Base-by-base conservation (phyloP, 1,140 invertebrate genomes). In the Coelopa frigida region DNA sequence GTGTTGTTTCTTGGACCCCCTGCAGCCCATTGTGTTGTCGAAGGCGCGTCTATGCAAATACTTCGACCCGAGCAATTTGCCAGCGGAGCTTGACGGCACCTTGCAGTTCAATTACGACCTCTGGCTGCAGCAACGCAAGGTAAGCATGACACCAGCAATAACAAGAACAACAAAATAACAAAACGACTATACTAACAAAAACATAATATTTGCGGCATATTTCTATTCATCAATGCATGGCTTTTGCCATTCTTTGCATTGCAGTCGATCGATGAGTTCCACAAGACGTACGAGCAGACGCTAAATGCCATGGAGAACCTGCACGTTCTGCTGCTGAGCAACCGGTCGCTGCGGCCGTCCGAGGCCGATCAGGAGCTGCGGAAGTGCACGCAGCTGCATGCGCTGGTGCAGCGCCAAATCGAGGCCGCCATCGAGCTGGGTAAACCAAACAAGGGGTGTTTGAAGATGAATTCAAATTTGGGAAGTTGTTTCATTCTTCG, bases 41-140 rank as follows among this genome's bases (percentile, higher is more conserved):
- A 60, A 78, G 52, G 73, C 74, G 27, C 78, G 86, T 53, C 72
- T 93, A 43, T 75, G 75, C 44, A 78, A 84, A 57, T 81, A 82
- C 56, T 75, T 91, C 33, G 85, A 87, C 52, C 62, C 72, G 39
- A 73, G 77, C 37, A 82, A 87, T 67, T 68, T 93, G 60, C 87
- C 87, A n/a, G 76, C 78, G 52, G 87, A 91, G 55, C 70, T 92
- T 21, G 86, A 85, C 14, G 89, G 89, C 27, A 76, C 76, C 31
- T 77, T 88, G 57, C 72, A 77, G 31, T 89, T 88, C 70, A 81
- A 89, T 70, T 84, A 89, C 58, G 72, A 78, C 43, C 77, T 84
- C 54, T 93, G 89, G 89, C 82, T 91, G 54, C 80, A 89, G 52
- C 85, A 84, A 59, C 75, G 87, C 72, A 75, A 86, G 73, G 88